Evolutionary conservation across 2,113 vertebrate genomes (phyloP).

Genomic region (Miniopterus natalensis): DNA sequence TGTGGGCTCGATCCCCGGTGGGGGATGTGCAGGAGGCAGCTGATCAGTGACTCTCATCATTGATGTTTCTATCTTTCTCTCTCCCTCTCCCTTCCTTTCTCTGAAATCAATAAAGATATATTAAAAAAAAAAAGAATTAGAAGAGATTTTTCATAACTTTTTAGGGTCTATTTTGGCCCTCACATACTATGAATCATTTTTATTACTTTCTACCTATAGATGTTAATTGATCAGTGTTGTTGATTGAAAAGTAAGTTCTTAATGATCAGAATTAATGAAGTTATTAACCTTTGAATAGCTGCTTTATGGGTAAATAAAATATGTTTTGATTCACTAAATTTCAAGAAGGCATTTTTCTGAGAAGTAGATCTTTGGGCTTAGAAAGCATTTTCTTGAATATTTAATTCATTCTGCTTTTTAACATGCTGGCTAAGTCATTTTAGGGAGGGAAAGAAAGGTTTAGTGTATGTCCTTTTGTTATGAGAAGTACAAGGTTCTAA

Average conservation of each 20-base stretch:
- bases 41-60: too few species aligned
- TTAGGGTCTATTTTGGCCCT: not conserved
- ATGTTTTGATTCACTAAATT: conserved; percentile 38
- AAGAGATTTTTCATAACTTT: conserved; percentile 35
- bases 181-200: conserved; percentile 10
- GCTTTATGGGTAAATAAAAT: not conserved
- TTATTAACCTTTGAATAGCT: conserved; percentile 26
- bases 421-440: not conserved
- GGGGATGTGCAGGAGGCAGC: too few species aligned
- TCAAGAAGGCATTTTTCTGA: not conserved
- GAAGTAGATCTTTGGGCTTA: not conserved
- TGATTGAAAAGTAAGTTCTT: conserved; percentile 11
- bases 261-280: conserved; percentile 39
- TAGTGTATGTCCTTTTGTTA: not conserved
- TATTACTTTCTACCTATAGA: not conserved
- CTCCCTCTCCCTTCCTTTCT: too few species aligned
- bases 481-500: not conserved
- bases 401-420: not conserved
- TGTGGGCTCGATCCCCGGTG: too few species aligned
- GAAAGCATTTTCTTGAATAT: not conserved
- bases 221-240: conserved; percentile 38
- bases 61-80: too few species aligned
- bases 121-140: not conserved
- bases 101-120: too few species aligned
- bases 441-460: not conserved